These are phyloP conservation scores for Torymus texanus DNA, from an alignment of 2,888 invertebrate genomes.

Conservation along the genomic window DNA sequence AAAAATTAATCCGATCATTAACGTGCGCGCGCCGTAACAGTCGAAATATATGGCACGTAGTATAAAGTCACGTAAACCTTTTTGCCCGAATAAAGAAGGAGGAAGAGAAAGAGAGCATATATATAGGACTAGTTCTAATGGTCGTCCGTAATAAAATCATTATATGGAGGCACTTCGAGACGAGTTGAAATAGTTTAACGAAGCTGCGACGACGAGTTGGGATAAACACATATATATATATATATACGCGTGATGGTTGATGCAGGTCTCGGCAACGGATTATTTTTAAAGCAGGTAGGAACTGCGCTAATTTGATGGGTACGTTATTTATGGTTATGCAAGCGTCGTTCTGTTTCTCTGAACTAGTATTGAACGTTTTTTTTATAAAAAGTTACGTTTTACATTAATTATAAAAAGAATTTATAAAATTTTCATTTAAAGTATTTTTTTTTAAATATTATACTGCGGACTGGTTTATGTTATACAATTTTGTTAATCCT, in stretches of 20 bases:
- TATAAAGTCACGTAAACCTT: slow-evolving; percentile 57
- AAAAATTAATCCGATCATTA: slow-evolving; percentile 72
- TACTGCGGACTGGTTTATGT: too few relatives aligned
- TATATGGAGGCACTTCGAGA: slow-evolving; percentile 17
- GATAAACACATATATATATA: slow-evolving; percentile 3
- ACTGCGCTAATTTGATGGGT: too few relatives aligned
- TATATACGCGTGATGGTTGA: not conserved
- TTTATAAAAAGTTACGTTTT: too few relatives aligned
- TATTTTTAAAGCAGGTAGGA: too few relatives aligned
- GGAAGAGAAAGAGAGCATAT: not conserved
- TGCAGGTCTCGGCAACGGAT: too few relatives aligned
- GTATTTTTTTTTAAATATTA: too few relatives aligned
- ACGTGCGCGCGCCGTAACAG: slow-evolving; percentile 65
- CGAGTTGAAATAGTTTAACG: slow-evolving; percentile 23
- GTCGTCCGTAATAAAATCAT: slow-evolving; percentile 39
- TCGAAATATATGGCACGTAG: slow-evolving; percentile 66
- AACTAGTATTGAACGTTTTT: too few relatives aligned
- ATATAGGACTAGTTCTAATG: slow-evolving; percentile 44
- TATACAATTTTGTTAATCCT: too few relatives aligned
- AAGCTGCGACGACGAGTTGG: not conserved
- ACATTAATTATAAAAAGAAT: too few relatives aligned
- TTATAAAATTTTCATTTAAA: too few relatives aligned
- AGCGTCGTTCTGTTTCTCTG: too few relatives aligned
- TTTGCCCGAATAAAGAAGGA: slow-evolving; percentile 43
- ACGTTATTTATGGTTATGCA: too few relatives aligned